Conservation (phyloP, 2,797 vertebrate species). For the Manis pentadactyla region DNA sequence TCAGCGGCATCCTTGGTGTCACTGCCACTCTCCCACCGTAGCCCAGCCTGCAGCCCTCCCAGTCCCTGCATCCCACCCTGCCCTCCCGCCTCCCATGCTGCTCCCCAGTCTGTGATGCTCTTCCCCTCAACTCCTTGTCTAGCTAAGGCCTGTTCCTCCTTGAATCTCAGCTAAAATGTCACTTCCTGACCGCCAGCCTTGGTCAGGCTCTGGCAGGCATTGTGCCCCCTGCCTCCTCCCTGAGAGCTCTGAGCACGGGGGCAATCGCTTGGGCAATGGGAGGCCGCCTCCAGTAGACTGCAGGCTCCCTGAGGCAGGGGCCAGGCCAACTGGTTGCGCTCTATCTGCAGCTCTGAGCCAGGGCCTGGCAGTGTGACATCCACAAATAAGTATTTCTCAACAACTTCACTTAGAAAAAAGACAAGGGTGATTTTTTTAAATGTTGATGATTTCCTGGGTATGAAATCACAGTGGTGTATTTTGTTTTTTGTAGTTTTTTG, state of each 20-base stretch:
- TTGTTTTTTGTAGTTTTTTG: not conserved
- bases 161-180: not conserved
- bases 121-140: not conserved
- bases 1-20: not conserved
- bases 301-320: not conserved
- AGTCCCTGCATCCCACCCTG: fast-evolving
- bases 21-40: not conserved
- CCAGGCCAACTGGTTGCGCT: not conserved
- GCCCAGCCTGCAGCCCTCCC: not conserved
- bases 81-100: not conserved
- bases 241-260: not conserved
- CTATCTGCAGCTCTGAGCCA: not conserved
- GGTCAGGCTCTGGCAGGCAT: not conserved
- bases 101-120: not conserved
- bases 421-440: not conserved
- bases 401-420: not conserved
- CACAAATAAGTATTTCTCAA: too few relatives aligned
- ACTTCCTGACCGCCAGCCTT: not conserved
- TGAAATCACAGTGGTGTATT: not conserved
- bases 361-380: not conserved
- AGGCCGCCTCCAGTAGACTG: not conserved
- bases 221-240: not conserved
- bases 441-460: not conserved
- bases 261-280: too few relatives aligned
- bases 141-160: not conserved